Evolutionary conservation across 2,888 invertebrate species (phyloP).

Genomic region (Rutpela maculata): DNA sequence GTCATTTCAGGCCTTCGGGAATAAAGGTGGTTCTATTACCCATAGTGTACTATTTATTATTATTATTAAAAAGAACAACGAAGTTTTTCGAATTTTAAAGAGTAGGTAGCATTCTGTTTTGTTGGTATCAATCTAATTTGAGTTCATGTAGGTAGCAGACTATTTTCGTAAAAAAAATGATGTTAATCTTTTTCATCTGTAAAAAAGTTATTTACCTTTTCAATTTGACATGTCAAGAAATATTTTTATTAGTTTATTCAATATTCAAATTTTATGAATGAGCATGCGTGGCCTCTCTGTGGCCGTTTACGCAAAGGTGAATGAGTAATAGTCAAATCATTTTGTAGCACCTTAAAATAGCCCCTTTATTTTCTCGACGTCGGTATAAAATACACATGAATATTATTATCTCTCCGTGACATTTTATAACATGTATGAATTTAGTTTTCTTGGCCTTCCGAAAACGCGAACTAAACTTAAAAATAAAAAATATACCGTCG

Average conservation of each 20-base stretch:
- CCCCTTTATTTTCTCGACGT: neutral
- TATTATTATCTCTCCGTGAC: slow-evolving; percentile 1
- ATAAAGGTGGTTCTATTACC: no score
- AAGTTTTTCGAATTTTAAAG: no score
- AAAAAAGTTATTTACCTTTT: no score
- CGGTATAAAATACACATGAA: neutral
- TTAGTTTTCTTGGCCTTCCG: neutral
- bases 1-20: no score
- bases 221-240: no score
- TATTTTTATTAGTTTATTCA: neutral
- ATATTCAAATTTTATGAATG: neutral
- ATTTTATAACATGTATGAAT: neutral
- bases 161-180: no score
- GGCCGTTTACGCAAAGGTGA: neutral
- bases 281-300: neutral
- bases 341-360: neutral
- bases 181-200: no score
- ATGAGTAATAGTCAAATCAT: neutral
- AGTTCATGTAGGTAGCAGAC: no score
- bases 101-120: no score
- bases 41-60: no score
- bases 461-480: neutral
- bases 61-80: no score
- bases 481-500: neutral
- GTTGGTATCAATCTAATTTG: no score